Conservation (phyloP, 2,113 vertebrate species). For the Engystomops pustulosus region DNA sequence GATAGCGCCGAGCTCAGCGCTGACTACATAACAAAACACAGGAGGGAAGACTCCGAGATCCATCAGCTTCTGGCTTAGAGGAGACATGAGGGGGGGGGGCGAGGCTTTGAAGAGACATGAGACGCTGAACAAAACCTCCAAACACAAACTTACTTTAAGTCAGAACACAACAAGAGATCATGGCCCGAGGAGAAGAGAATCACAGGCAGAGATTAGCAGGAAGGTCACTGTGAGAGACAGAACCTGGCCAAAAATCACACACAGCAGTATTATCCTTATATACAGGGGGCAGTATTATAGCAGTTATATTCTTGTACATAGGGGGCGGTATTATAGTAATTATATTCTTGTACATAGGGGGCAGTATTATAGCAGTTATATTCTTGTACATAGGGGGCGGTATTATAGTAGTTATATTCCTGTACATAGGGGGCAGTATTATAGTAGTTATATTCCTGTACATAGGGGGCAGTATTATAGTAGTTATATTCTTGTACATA, state of each 20-base stretch:
- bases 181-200: not conserved
- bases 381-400: not conserved
- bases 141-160: not conserved
- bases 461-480: not conserved
- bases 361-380: not conserved
- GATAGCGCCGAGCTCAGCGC: not conserved
- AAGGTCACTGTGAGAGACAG: not conserved
- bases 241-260: too few relatives aligned
- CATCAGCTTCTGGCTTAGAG: not conserved
- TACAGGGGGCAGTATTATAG: too few relatives aligned
- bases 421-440: not conserved
- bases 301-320: too few relatives aligned
- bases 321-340: not conserved
- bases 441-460: not conserved
- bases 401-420: conserved; percentile 3
- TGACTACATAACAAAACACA: not conserved
- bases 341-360: not conserved
- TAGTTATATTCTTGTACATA: not conserved
- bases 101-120: not conserved
- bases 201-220: not conserved
- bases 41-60: not conserved
- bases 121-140: not conserved
- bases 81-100: not conserved
- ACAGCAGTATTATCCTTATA: not conserved
- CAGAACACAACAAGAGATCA: not conserved